Conservation (phyloP, 2,888 invertebrate genomes). For the Brachycybe producta region DNA sequence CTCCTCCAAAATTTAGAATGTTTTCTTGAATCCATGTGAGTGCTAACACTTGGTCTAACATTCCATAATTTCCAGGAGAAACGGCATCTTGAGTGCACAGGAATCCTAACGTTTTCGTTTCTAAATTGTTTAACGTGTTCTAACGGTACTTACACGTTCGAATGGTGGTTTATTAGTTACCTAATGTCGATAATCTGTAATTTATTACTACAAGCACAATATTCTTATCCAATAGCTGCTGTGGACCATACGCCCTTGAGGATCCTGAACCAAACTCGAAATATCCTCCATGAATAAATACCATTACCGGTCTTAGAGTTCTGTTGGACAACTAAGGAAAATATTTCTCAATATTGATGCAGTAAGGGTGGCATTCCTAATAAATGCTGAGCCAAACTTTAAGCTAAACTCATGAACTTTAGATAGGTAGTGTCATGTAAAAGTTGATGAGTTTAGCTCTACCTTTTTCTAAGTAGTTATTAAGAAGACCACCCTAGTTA, state of each 20-base stretch:
- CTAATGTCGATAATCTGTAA: constrained; percentile 39
- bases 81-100: constrained; percentile 9
- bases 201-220: constrained; percentile 39
- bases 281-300: constrained; percentile 33
- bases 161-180: constrained; percentile 1
- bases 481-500: too few relatives aligned
- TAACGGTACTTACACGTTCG: too few relatives aligned
- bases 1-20: constrained; percentile 11
- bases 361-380: too few relatives aligned
- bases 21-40: constrained; percentile 4
- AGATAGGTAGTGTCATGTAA: too few relatives aligned
- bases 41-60: constrained; percentile 10
- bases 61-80: constrained; percentile 11
- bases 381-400: too few relatives aligned
- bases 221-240: constrained; percentile 38
- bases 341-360: not conserved
- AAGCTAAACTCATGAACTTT: too few relatives aligned
- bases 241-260: constrained; percentile 32
- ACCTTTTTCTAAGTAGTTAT: too few relatives aligned
- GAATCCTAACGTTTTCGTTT: too few relatives aligned
- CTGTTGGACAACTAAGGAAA: too few relatives aligned
- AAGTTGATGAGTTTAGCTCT: too few relatives aligned
- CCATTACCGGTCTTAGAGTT: constrained; percentile 28
- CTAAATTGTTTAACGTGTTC: too few relatives aligned
- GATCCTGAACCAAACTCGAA: constrained; percentile 25